These are phyloP conservation scores for Zaprionus vittiger DNA, from an alignment of 1,140 invertebrate genomes.

Conservation along the genomic window DNA sequence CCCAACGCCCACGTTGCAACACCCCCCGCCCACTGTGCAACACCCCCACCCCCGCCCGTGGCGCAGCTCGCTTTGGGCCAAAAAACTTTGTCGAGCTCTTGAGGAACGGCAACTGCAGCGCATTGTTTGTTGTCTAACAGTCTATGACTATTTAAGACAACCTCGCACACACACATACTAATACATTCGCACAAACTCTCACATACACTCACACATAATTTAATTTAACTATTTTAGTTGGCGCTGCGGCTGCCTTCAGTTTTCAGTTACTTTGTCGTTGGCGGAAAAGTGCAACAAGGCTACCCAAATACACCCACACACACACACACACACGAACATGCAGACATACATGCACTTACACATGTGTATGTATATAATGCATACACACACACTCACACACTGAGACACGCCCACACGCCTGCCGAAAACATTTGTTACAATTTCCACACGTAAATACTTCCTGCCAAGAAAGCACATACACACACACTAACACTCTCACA, in stretches of 20 bases:
- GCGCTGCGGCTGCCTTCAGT: conserved; percentile 44
- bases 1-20: not conserved
- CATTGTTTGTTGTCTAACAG: conserved; percentile 79
- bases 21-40: conserved; percentile 3
- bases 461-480: conserved; percentile 65
- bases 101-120: conserved; percentile 31
- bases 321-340: conserved; percentile 23
- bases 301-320: conserved; percentile 6
- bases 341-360: not conserved
- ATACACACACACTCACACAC: not conserved
- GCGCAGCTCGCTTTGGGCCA: conserved; percentile 25
- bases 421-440: conserved; percentile 77
- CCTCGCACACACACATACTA: conserved; percentile 21
- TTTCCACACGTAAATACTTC: conserved; percentile 79
- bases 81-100: conserved; percentile 62
- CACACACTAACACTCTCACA: conserved; percentile 16
- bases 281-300: conserved; percentile 73
- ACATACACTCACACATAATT: conserved; percentile 53
- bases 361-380: not conserved
- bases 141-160: conserved; percentile 79
- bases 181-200: not conserved
- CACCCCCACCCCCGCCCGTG: not conserved
- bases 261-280: conserved; percentile 66
- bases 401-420: conserved; percentile 13
- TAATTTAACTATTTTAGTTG: conserved; percentile 79